Conservation (phyloP, 1,140 invertebrate genomes). For the Dendrolimus kikuchii region DNA sequence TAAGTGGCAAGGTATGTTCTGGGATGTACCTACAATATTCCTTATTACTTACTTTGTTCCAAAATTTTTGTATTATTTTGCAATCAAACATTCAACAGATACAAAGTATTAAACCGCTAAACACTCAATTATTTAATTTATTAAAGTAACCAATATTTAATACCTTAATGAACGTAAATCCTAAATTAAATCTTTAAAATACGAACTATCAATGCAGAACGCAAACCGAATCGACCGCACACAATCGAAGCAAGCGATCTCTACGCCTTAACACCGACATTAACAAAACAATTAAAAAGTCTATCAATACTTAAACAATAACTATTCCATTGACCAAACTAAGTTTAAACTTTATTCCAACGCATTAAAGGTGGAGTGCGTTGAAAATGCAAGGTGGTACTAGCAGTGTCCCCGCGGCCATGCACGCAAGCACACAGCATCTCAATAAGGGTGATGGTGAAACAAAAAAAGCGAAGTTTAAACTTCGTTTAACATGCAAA, state of each 20-base stretch:
- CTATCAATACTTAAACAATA: slow-evolving; percentile 26
- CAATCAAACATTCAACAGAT: too few species aligned
- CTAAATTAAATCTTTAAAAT: background rate
- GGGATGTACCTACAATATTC: too few species aligned
- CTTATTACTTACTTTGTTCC: too few species aligned
- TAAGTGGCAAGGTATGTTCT: too few species aligned
- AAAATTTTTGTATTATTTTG: too few species aligned
- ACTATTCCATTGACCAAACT: background rate
- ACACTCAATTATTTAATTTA: too few species aligned
- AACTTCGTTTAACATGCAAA: slow-evolving; percentile 72
- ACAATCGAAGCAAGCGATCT: slow-evolving; percentile 64
- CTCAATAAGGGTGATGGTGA: slow-evolving; percentile 55
- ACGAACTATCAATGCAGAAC: slow-evolving; percentile 45
- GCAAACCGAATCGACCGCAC: slow-evolving; percentile 37
- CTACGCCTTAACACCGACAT: slow-evolving; percentile 62
- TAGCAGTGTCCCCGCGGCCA: slow-evolving; percentile 29
- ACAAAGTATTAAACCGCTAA: too few species aligned
- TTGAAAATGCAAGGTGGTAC: background rate
- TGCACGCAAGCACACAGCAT: slow-evolving; percentile 47
- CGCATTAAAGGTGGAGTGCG: slow-evolving; percentile 11
- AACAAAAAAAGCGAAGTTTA: slow-evolving; percentile 53
- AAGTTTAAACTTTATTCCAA: slow-evolving; percentile 19
- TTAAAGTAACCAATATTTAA: too few species aligned
- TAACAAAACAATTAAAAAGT: slow-evolving; percentile 67
- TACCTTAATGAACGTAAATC: too few species aligned